Conservation (phyloP, 2,888 invertebrate genomes). For the Spisula subtruncata region DNA sequence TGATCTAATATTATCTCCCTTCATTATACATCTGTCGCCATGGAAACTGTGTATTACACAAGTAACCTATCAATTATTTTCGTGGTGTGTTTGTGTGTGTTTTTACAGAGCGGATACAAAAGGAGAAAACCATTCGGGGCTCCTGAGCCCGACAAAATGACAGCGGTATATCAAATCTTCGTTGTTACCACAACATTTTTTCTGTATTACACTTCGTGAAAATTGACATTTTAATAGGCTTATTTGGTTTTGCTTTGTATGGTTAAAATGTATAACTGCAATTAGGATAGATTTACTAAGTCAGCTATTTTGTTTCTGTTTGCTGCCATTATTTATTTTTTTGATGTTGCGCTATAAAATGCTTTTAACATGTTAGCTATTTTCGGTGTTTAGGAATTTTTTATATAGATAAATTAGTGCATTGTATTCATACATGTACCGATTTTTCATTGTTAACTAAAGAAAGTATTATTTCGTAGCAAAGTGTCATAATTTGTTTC, state of each 20-base stretch:
- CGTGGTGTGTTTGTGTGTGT: slow-evolving; percentile 46
- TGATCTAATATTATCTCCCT: not conserved
- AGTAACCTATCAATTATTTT: slow-evolving; percentile 40
- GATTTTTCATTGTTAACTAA: too few relatives aligned
- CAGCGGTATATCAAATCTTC: slow-evolving; percentile 59
- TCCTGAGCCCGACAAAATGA: slow-evolving; percentile 63
- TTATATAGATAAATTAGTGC: too few relatives aligned
- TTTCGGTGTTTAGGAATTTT: too few relatives aligned
- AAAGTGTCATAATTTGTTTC: not conserved
- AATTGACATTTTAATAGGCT: slow-evolving; percentile 41
- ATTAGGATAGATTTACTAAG: not conserved
- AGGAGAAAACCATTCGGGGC: slow-evolving; percentile 70
- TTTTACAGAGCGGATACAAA: slow-evolving; percentile 62
- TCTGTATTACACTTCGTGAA: slow-evolving; percentile 38
- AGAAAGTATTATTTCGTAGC: not conserved
- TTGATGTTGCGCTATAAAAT: not conserved
- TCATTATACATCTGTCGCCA: not conserved
- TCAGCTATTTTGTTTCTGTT: not conserved
- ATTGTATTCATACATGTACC: too few relatives aligned
- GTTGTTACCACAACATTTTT: slow-evolving; percentile 47
- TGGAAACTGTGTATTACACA: slow-evolving; percentile 20
- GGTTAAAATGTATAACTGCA: not conserved
- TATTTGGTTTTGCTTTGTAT: not conserved
- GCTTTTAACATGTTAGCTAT: too few relatives aligned
- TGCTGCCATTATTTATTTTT: not conserved